phyloP scores from a whole-genome alignment of 2,888 invertebrate genomes.

The Incurvaria masculella region DNA sequence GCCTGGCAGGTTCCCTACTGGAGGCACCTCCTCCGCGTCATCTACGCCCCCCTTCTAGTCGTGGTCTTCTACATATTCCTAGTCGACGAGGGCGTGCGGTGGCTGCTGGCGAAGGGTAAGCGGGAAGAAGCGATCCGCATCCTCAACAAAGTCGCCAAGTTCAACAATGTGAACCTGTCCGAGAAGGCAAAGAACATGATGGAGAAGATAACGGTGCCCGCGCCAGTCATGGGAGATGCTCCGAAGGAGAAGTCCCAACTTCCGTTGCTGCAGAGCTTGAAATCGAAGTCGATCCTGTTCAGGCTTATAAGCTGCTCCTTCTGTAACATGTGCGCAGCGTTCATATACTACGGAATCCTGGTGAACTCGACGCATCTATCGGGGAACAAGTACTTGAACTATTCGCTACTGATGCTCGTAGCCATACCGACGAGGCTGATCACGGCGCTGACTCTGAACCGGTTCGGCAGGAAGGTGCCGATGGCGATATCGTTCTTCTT shows the following conservation, averaged over 20 bases:
- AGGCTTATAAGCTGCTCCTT: constrained; percentile 55
- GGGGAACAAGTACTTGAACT: constrained; percentile 75
- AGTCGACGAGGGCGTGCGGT: constrained; percentile 74
- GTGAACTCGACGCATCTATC: constrained; percentile 70
- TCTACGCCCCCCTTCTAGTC: constrained; percentile 68
- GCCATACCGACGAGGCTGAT: constrained; percentile 60
- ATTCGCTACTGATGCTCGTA: constrained; percentile 61
- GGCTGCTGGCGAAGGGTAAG: constrained; percentile 72
- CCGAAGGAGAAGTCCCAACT: background rate
- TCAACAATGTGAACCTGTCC: constrained; percentile 61
- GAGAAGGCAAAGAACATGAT: constrained; percentile 49
- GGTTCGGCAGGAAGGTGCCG: constrained; percentile 54
- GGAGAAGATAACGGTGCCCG: constrained; percentile 28
- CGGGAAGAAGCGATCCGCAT: constrained; percentile 63
- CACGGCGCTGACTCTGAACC: constrained; percentile 56
- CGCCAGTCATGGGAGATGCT: background rate
- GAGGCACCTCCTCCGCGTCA: constrained; percentile 63
- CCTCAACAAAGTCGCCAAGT: constrained; percentile 61
- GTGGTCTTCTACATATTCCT: constrained; percentile 68
- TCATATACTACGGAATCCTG: constrained; percentile 74
- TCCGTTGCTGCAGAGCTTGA: constrained; percentile 25
- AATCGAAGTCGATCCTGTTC: constrained; percentile 34
- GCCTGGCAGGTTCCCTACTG: constrained; percentile 72
- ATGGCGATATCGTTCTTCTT: constrained; percentile 40
- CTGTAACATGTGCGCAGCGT: constrained; percentile 71